Evolutionary conservation across 1,140 invertebrate genomes (phyloP), one percentile per base, ranked within the genome.

Genomic region (Bradynema listronoti): DNA sequence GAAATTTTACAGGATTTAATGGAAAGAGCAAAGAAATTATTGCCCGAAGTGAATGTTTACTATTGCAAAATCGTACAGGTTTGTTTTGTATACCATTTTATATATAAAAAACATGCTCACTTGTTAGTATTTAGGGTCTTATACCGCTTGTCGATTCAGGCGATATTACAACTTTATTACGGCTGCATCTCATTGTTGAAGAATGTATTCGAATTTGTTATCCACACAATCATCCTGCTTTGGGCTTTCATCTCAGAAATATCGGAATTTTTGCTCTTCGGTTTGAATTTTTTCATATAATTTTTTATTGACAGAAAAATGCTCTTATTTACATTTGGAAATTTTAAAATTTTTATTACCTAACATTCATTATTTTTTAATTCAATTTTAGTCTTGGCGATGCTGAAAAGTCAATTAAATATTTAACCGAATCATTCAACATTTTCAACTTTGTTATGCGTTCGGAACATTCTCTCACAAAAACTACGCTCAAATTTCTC

Each of bases 231-330:
- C 70, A 72, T 61, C 70, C 70, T n/a, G 70, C 69, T 14, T 54
- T 72, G 24, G 72, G 64, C 2, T 72, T 72, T 36, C 68, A 75
- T 49, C 53, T 72, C 19, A 45, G 63, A n/a, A 71, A 72, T 56
- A 71, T 71, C 36, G 68, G 61, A 41, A 66, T 63, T n/a, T 63
- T 63, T 25, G 41, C 33, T 16, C 63, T 45, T 47, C 22, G 24
- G 57, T 59, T 32, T 19, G 32, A 7, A 11, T 27, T 14, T 52
- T 3, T 24, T 16, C 9, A 30, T 49, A 11, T 14, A 11, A 11
- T 49, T 49, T 49, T 14, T 49, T 11, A 39, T 19, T 11, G 36
- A 11, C 11, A 11, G 11, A 11, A 19, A 11, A 39, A 11, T 11
- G 19, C 11, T 39, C 11, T 11, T 39, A 39, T 39, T 39, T 11